Conservation (phyloP, 2,888 invertebrate genomes). For the Protophormia terraenovae region DNA sequence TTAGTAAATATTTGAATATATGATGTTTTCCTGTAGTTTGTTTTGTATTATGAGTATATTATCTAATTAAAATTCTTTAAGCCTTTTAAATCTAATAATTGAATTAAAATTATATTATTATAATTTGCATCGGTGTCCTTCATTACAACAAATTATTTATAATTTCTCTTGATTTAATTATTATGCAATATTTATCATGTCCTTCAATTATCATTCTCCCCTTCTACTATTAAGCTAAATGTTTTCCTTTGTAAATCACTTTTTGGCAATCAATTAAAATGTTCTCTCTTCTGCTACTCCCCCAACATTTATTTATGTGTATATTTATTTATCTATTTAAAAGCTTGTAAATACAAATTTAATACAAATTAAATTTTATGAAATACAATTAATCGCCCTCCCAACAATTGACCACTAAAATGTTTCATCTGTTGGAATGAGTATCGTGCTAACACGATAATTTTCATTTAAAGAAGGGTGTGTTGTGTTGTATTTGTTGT, state of each 20-base stretch:
- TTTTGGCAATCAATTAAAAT: conserved; percentile 41
- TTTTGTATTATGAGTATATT: too few species aligned
- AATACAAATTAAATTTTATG: conserved; percentile 38
- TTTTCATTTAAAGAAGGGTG: conserved; percentile 40
- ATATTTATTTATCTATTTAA: background rate
- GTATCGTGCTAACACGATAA: conserved; percentile 18
- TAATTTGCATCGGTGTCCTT: too few species aligned
- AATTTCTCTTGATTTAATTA: conserved; percentile 28
- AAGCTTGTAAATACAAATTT: conserved; percentile 29
- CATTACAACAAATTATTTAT: too few species aligned
- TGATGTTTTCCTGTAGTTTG: too few species aligned
- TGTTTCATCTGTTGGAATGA: background rate
- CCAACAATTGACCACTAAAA: conserved; percentile 29
- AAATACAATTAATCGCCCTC: conserved; percentile 56
- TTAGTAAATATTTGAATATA: too few species aligned
- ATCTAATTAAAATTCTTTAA: too few species aligned
- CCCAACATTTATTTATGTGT: background rate
- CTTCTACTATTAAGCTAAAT: background rate
- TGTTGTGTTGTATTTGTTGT: background rate
- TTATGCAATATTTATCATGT: conserved; percentile 22
- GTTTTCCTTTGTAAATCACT: conserved; percentile 19
- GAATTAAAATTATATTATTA: too few species aligned
- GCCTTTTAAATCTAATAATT: too few species aligned
- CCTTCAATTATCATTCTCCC: background rate
- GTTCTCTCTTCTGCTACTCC: background rate